These are phyloP conservation scores for Agrilus mali DNA, from an alignment of 2,888 invertebrate genomes.

Conservation along the genomic window DNA sequence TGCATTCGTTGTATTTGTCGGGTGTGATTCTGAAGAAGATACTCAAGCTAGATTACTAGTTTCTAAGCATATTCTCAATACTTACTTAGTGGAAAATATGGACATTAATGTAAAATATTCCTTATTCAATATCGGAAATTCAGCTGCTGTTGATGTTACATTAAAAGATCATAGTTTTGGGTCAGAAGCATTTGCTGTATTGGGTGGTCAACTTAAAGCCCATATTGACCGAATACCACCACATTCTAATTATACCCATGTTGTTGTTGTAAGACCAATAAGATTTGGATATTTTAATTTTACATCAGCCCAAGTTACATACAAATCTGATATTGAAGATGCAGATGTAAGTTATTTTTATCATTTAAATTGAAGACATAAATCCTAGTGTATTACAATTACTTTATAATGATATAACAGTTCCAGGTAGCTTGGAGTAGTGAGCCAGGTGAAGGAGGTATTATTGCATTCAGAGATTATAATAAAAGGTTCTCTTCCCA, in stretches of 20 bases:
- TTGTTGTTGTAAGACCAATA: conserved; percentile 81
- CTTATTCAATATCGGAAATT: conserved; percentile 84
- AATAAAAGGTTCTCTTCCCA: conserved; percentile 96
- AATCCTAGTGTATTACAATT: not conserved
- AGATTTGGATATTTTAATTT: conserved; percentile 94
- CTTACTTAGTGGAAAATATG: conserved; percentile 91
- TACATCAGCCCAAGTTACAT: conserved; percentile 85
- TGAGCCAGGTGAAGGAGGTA: conserved; percentile 92
- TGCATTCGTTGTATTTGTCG: conserved; percentile 35
- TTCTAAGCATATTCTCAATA: conserved; percentile 89
- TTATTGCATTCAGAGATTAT: conserved; percentile 84
- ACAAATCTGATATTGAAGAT: conserved; percentile 75
- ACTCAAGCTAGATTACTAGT: conserved; percentile 72
- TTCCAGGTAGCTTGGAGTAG: conserved; percentile 62
- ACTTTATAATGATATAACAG: conserved; percentile 35
- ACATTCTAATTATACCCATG: conserved; percentile 86
- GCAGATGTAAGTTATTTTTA: conserved; percentile 42
- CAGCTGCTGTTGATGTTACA: conserved; percentile 80
- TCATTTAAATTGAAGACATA: not conserved
- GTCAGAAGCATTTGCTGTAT: conserved; percentile 78
- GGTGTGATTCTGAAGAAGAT: conserved; percentile 53
- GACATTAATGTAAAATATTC: conserved; percentile 93
- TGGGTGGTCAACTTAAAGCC: conserved; percentile 74
- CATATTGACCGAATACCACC: conserved; percentile 85
- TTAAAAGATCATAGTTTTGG: conserved; percentile 87